A percentile compares a stretch with the other conserved stretches of the same genome.
These are phyloP conservation scores for human (Homo sapiens) DNA, from an alignment of 2,113 vertebrate species.

Conservation along the genomic window DNA sequence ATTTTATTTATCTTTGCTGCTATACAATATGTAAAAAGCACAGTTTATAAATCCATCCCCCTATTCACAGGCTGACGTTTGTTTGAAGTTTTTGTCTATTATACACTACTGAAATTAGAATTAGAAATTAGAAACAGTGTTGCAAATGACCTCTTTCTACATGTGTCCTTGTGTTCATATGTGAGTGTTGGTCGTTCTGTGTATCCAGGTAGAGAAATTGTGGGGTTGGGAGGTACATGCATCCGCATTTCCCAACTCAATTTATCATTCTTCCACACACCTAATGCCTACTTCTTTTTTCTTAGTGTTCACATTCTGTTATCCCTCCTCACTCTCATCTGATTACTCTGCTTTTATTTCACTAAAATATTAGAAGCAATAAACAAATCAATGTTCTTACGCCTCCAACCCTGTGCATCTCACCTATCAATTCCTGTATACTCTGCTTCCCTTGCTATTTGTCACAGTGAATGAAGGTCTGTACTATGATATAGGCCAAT, in stretches of 20 bases:
- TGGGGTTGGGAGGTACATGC: too few relatives aligned
- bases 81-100: not conserved
- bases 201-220: not conserved
- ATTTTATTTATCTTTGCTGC: not conserved
- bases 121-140: not conserved
- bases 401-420: not conserved
- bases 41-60: not conserved
- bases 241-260: not conserved
- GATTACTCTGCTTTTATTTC: not conserved
- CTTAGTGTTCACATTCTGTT: not conserved
- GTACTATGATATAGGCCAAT: accelerated
- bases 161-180: not conserved
- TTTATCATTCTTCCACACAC: not conserved
- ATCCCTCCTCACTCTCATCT: not conserved
- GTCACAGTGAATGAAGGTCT: not conserved
- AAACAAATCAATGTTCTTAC: not conserved
- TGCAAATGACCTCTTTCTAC: not conserved
- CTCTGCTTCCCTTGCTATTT: not conserved
- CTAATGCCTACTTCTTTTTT: not conserved
- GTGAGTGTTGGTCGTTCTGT: not conserved
- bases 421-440: too few relatives aligned
- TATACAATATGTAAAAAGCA: not conserved
- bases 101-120: not conserved
- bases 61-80: not conserved
- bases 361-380: not conserved